Evolutionary conservation across 2,888 invertebrate genomes (phyloP).

Genomic region (Diaphora mendica): DNA sequence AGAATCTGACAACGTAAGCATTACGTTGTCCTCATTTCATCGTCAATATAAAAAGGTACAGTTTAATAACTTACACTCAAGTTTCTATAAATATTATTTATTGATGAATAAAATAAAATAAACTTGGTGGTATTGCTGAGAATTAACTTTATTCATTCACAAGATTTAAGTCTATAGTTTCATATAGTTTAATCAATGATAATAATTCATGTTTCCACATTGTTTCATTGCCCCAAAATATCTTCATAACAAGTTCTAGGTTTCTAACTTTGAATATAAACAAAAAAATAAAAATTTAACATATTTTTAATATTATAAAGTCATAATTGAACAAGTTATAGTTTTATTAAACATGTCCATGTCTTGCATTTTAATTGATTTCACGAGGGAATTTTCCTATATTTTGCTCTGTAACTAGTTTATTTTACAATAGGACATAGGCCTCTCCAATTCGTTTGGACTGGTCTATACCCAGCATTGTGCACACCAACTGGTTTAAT

Average conservation of each 20-base stretch:
- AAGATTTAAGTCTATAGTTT: neutral
- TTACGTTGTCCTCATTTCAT: neutral
- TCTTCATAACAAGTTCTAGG: neutral
- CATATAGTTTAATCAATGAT: neutral
- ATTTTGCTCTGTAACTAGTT: neutral
- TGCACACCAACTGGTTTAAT: too few relatives aligned
- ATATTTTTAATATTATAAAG: too few relatives aligned
- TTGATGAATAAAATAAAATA: neutral
- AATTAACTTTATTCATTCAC: neutral
- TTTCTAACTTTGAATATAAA: too few relatives aligned
- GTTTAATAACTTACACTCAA: too few relatives aligned
- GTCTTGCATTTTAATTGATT: neutral
- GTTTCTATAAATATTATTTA: neutral
- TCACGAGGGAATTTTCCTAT: neutral
- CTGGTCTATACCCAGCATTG: neutral
- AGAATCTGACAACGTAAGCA: constrained; percentile 9
- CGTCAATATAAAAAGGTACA: neutral
- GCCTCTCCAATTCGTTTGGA: neutral
- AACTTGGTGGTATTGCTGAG: neutral
- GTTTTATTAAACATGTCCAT: neutral
- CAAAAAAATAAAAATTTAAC: neutral
- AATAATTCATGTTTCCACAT: neutral
- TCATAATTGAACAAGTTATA: neutral
- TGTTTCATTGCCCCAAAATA: neutral
- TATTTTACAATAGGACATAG: too few relatives aligned